A percentile compares a stretch with the other conserved stretches of the same genome.
These are phyloP conservation scores for Platichthys flesus DNA, from an alignment of 2,113 vertebrate genomes.

Conservation along the genomic window DNA sequence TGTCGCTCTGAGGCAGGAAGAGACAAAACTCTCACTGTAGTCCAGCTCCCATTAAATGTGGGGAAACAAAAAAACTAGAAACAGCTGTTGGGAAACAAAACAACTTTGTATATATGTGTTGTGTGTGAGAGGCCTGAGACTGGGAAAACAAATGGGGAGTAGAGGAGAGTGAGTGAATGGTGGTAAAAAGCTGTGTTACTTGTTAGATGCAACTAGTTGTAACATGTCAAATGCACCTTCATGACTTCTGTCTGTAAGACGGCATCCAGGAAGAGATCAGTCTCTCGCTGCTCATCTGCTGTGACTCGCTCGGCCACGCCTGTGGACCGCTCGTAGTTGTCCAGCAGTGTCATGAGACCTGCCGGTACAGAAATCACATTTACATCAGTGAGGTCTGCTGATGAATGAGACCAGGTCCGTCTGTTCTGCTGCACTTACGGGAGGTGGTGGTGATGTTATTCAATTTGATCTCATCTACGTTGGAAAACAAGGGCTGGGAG, in stretches of 20 bases:
- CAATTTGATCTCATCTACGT: slow-evolving; percentile 79
- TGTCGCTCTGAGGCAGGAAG: slow-evolving; percentile 26
- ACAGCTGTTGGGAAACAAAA: not conserved
- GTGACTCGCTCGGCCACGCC: slow-evolving; percentile 82
- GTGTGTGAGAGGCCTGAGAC: not conserved
- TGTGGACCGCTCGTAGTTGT: slow-evolving; percentile 86
- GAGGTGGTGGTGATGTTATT: slow-evolving; percentile 79
- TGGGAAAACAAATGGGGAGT: not conserved
- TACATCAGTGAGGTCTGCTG: not conserved
- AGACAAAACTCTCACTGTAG: slow-evolving; percentile 22
- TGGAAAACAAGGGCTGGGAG: slow-evolving; percentile 80
- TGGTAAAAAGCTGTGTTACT: not conserved
- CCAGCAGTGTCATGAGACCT: slow-evolving; percentile 84
- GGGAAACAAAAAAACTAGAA: slow-evolving; percentile 9
- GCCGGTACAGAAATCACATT: slow-evolving; percentile 2
- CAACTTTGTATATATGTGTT: not conserved
- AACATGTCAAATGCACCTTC: slow-evolving; percentile 78
- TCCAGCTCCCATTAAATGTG: slow-evolving; percentile 19
- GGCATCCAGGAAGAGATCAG: slow-evolving; percentile 84
- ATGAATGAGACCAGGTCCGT: not conserved
- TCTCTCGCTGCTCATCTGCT: slow-evolving; percentile 81
- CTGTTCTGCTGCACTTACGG: slow-evolving; percentile 67
- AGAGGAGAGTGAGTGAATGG: not conserved
- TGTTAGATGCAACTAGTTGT: slow-evolving; percentile 1
- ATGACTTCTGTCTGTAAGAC: slow-evolving; percentile 86